Conservation (phyloP, 2,113 vertebrate genomes). For the Trogon surrucura region DNA sequence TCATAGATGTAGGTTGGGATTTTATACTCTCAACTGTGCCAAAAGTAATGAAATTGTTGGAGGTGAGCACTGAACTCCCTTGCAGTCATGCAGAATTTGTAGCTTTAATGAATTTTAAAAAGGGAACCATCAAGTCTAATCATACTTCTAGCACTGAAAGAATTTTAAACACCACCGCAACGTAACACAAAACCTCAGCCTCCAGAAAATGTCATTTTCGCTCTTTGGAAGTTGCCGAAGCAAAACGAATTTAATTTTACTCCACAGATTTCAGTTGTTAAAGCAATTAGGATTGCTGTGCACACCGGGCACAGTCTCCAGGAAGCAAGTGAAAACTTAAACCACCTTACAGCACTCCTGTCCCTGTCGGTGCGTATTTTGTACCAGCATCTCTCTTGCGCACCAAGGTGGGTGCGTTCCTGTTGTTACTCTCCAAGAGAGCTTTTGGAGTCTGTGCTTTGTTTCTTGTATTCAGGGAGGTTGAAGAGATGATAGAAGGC, state of each 20-base stretch:
- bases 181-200: not conserved
- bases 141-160: not conserved
- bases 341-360: not conserved
- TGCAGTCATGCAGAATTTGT: conserved; percentile 28
- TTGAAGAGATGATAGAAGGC: not conserved
- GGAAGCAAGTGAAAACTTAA: not conserved
- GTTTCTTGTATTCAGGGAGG: not conserved
- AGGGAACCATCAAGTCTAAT: conserved; percentile 11
- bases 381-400: not conserved
- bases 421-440: not conserved
- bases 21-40: not conserved
- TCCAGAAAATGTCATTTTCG: conserved; percentile 41
- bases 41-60: not conserved
- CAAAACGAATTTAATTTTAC: conserved; percentile 38
- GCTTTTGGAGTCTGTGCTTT: not conserved
- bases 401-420: not conserved
- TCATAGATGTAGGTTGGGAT: not conserved
- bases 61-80: not conserved
- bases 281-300: conserved; percentile 20
- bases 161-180: not conserved
- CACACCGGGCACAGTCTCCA: not conserved
- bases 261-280: conserved; percentile 9
- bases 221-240: conserved; percentile 37
- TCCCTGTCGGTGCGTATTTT: not conserved
- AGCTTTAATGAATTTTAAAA: conserved; percentile 38